phyloP scores from a whole-genome alignment of 2,888 invertebrate species.

The Cataglyphis albicans region DNA sequence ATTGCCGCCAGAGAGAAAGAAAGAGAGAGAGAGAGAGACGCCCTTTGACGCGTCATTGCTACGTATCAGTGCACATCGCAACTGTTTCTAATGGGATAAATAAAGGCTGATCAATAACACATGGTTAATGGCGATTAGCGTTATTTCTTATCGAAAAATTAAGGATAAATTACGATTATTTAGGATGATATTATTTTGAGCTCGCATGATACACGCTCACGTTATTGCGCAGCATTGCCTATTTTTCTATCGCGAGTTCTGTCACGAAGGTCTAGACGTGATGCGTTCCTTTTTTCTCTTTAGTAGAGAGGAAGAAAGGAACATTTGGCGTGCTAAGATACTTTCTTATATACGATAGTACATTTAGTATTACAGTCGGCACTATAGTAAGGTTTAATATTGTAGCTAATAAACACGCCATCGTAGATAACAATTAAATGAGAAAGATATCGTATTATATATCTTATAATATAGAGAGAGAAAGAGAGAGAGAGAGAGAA shows the following conservation, averaged over 20 bases:
- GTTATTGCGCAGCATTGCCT: conserved; percentile 29
- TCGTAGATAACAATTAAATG: background rate
- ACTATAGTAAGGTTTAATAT: no score
- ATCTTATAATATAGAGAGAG: no score
- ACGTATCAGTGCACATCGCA: background rate
- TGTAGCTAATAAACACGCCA: background rate
- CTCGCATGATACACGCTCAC: background rate
- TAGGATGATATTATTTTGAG: background rate
- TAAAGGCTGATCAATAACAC: background rate
- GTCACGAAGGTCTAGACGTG: conserved; percentile 1
- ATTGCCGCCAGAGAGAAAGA: background rate
- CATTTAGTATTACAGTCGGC: background rate
- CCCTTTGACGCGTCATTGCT: background rate
- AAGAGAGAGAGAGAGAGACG: background rate
- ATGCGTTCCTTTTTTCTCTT: conserved; percentile 1
- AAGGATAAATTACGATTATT: background rate
- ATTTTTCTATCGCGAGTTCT: background rate
- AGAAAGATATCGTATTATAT: background rate
- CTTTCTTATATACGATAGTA: background rate
- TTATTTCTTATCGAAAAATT: background rate
- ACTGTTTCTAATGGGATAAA: background rate
- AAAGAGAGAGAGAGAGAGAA: no score
- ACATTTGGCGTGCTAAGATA: background rate
- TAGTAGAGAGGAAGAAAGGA: no score
- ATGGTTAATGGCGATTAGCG: background rate